Evolutionary conservation across 2,797 vertebrate species (phyloP).

Genomic region (Heteromormyrus szaboi): DNA sequence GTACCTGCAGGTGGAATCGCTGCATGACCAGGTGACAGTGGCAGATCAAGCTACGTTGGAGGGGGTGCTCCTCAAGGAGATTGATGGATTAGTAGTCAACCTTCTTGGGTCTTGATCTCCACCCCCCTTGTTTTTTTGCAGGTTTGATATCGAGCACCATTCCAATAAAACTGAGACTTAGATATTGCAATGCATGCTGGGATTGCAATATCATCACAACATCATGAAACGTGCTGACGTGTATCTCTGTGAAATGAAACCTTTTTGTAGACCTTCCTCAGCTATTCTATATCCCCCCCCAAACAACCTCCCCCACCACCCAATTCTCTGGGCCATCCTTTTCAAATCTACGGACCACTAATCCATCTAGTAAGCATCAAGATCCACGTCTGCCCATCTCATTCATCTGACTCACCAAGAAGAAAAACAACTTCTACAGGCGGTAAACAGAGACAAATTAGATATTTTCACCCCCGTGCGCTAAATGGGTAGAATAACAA

Average conservation of each 20-base stretch:
- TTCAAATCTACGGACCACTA: neutral
- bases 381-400: neutral
- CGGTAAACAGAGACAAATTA: conserved; percentile 12
- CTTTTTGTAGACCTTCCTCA: neutral
- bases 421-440: neutral
- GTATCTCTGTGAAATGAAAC: neutral
- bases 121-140: neutral
- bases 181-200: neutral
- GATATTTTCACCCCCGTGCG: neutral
- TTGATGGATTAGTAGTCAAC: neutral
- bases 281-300: neutral
- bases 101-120: neutral
- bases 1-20: neutral
- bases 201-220: neutral
- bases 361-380: neutral
- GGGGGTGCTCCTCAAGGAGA: neutral
- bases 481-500: neutral
- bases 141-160: neutral
- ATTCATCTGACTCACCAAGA: conserved; percentile 10
- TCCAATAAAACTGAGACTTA: neutral
- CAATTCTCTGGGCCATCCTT: neutral
- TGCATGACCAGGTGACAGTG: neutral
- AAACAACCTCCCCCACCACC: neutral
- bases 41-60: neutral
- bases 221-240: neutral